Conservation (phyloP, 2,113 vertebrate genomes). For the Stegostoma tigrinum region DNA sequence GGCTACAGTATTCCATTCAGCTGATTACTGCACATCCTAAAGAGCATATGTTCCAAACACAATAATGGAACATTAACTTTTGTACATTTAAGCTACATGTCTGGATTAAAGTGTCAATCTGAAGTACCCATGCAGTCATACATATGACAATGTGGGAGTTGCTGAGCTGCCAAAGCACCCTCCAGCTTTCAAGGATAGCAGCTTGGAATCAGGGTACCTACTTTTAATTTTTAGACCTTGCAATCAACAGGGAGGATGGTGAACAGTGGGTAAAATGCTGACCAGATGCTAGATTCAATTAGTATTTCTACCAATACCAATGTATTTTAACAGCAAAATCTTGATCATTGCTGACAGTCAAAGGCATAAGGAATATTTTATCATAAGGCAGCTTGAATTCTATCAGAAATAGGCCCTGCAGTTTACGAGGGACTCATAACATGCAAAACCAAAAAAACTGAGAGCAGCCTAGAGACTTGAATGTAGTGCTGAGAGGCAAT, state of each 20-base stretch:
- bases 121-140: background rate
- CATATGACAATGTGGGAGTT: background rate
- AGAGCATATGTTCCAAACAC: constrained; percentile 26
- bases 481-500: constrained; percentile 81
- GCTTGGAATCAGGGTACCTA: constrained; percentile 35
- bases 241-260: constrained; percentile 55
- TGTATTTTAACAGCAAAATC: constrained; percentile 35
- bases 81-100: constrained; percentile 24
- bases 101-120: constrained; percentile 28
- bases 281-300: constrained; percentile 74
- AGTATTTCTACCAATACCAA: constrained; percentile 63
- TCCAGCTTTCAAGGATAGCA: background rate
- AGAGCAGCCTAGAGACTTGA: constrained; percentile 60
- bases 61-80: constrained; percentile 36
- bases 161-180: constrained; percentile 31
- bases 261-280: constrained; percentile 63
- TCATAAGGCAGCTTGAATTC: constrained; percentile 35
- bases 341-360: constrained; percentile 35
- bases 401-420: constrained; percentile 48
- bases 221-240: constrained; percentile 36
- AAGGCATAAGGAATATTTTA: constrained; percentile 35
- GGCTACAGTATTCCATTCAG: constrained; percentile 46
- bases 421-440: constrained; percentile 52
- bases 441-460: constrained; percentile 58
- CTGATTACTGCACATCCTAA: constrained; percentile 30